These are phyloP conservation scores for Pangasius larnaudii DNA, from an alignment of 2,797 vertebrate species.

Conservation along the genomic window DNA sequence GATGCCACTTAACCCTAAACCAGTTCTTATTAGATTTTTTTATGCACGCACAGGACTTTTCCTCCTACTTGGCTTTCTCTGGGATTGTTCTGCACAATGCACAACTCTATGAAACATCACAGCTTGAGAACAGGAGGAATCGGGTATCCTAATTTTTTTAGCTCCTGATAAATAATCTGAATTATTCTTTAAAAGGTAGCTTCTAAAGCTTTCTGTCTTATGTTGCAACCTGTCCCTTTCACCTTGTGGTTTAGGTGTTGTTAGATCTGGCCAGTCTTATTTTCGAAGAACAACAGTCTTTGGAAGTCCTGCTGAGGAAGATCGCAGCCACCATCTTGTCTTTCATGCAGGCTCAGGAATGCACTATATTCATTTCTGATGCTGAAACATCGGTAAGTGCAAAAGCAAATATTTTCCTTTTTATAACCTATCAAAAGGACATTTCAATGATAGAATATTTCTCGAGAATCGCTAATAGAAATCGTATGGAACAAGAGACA, in stretches of 20 bases:
- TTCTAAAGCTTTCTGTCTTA: not conserved
- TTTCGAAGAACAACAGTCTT: slow-evolving; percentile 94
- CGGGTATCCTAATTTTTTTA: slow-evolving; percentile 73
- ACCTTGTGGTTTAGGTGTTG: slow-evolving; percentile 80
- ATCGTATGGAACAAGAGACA: too few relatives aligned
- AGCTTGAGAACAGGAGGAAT: slow-evolving; percentile 93
- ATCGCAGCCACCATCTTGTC: slow-evolving; percentile 94
- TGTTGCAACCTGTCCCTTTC: not conserved
- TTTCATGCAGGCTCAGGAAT: slow-evolving; percentile 95
- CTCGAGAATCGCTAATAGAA: not conserved
- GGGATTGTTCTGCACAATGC: slow-evolving; percentile 97
- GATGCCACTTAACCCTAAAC: not conserved
- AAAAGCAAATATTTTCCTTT: not conserved
- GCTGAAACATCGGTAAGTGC: slow-evolving; percentile 80
- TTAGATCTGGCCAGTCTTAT: slow-evolving; percentile 94
- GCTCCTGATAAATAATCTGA: not conserved
- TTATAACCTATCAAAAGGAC: not conserved
- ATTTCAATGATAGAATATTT: not conserved
- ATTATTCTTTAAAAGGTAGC: not conserved
- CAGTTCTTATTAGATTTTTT: not conserved
- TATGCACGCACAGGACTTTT: slow-evolving; percentile 83
- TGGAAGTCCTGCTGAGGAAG: slow-evolving; percentile 93
- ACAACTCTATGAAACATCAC: slow-evolving; percentile 92
- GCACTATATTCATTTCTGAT: slow-evolving; percentile 92
- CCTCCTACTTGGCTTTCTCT: slow-evolving; percentile 91